These are phyloP conservation scores for Lutjanus argentimaculatus DNA, from an alignment of 2,797 vertebrate genomes.

Conservation along the genomic window DNA sequence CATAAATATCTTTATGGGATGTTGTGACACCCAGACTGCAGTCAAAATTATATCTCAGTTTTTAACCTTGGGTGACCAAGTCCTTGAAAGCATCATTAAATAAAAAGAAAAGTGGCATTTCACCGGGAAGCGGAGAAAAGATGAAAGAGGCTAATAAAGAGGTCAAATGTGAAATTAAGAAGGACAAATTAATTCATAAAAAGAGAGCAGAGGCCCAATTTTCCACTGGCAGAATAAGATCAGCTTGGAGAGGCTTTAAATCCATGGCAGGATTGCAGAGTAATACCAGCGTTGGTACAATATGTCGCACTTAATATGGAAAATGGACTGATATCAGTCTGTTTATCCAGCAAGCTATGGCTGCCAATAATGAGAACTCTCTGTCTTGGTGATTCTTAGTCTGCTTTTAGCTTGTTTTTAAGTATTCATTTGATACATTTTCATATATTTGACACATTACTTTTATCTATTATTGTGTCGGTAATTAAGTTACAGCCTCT, in stretches of 20 bases:
- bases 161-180: slow-evolving; percentile 59
- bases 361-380: background rate
- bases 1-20: background rate
- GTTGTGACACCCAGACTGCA: background rate
- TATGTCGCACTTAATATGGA: slow-evolving; percentile 27
- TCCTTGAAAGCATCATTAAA: slow-evolving; percentile 34
- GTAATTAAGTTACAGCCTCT: background rate
- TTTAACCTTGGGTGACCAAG: slow-evolving; percentile 7
- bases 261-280: slow-evolving; percentile 16
- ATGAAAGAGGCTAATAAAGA: slow-evolving; percentile 48
- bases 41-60: slow-evolving; percentile 7
- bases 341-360: slow-evolving; percentile 1
- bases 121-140: slow-evolving; percentile 7
- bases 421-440: background rate
- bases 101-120: slow-evolving; percentile 46
- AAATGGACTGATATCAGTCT: slow-evolving; percentile 14
- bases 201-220: slow-evolving; percentile 19
- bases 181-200: slow-evolving; percentile 51
- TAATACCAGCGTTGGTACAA: slow-evolving; percentile 26
- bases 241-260: slow-evolving; percentile 34
- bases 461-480: background rate
- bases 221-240: slow-evolving; percentile 42
- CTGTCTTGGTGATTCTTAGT: background rate
- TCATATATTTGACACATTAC: background rate
- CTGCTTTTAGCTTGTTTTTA: slow-evolving; percentile 11